Percentiles rank a stretch among this genome's conserved stretches.
These are phyloP conservation scores for Trilocha varians DNA, from an alignment of 2,888 invertebrate genomes.

Conservation along the genomic window DNA sequence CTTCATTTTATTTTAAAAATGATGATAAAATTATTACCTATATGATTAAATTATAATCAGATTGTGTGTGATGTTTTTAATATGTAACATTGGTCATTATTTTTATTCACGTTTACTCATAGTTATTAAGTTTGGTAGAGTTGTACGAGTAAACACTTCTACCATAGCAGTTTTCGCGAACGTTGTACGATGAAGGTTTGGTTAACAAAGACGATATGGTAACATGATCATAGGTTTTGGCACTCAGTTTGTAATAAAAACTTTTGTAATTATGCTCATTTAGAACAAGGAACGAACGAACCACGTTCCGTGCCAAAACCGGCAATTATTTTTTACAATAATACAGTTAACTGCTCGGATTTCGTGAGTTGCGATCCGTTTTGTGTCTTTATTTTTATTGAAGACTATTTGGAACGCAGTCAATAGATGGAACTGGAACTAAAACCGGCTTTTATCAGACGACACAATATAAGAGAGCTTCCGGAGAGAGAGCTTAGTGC, in stretches of 20 bases:
- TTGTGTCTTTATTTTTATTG: background rate
- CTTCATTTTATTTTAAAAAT: too few relatives aligned
- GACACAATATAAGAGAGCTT: background rate
- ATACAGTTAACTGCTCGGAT: constrained; percentile 28
- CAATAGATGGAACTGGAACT: background rate
- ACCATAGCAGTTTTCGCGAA: too few relatives aligned
- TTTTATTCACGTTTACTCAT: too few relatives aligned
- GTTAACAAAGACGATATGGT: background rate
- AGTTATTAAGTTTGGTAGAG: too few relatives aligned
- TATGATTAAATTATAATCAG: too few relatives aligned
- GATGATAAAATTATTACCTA: too few relatives aligned
- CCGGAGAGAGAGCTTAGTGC: background rate
- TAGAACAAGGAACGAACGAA: constrained; percentile 56
- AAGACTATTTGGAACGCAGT: constrained; percentile 1
- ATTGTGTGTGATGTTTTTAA: too few relatives aligned
- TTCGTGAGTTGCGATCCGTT: constrained; percentile 17
- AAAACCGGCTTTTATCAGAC: background rate
- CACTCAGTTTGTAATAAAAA: constrained; percentile 66
- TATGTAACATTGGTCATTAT: too few relatives aligned
- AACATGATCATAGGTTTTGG: constrained; percentile 39
- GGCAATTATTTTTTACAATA: constrained; percentile 61
- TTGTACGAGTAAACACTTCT: too few relatives aligned
- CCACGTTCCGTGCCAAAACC: constrained; percentile 67
- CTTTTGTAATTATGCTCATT: constrained; percentile 71
- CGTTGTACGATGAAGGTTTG: background rate